Evolutionary conservation across 2,113 vertebrate genomes (phyloP), one percentile per base, ranked within the genome.

Genomic region (Cyprichromis sp.): DNA sequence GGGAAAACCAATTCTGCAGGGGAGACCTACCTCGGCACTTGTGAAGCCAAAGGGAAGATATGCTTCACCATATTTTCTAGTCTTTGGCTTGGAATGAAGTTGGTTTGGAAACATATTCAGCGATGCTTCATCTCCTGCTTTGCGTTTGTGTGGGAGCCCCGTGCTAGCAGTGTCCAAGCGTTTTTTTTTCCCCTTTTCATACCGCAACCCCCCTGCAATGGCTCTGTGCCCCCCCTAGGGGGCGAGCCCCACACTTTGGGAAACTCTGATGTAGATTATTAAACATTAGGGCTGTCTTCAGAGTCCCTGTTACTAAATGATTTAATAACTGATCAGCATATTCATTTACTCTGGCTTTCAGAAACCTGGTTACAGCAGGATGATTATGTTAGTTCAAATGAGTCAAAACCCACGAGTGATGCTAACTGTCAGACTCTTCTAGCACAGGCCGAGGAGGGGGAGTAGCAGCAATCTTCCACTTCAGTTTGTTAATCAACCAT

Each of bases 141-240:
- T 52, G 50, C 5, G 5, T 52, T 52, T 52, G 3, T 52, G 50
- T 53, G 0, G 50, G 50, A 0, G 19, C 50, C 19, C 8, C 0
- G 0, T 53, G 52, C 52, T 53, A 6, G 9, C 52, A 53, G 5
- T 21, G 1, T 53, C 19, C 52, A 53, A 53, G 0, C 3, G 0
- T 2, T 2, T 53, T 54, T 2, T 52, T 54, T 4, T 11, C 0
- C n/a, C 53, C n/a, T 24, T 54, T 54, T 54, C 3, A 52, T 9
- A 19, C 50, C 0, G 50, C 50, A 9, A 5, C 50, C n/a, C 14
- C 53, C 52, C 19, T 12, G 52, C n/a, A 54, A 54, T 11, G 52
- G 52, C 52, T 54, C 53, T 54, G 0, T 0, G 3, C n/a, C n/a
- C n/a, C n/a, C 53, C n/a, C 19, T 1, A 54, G 53, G 6, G 10